phyloP scores from a whole-genome alignment of 2,113 vertebrate genomes.

The Sturnira hondurensis region DNA sequence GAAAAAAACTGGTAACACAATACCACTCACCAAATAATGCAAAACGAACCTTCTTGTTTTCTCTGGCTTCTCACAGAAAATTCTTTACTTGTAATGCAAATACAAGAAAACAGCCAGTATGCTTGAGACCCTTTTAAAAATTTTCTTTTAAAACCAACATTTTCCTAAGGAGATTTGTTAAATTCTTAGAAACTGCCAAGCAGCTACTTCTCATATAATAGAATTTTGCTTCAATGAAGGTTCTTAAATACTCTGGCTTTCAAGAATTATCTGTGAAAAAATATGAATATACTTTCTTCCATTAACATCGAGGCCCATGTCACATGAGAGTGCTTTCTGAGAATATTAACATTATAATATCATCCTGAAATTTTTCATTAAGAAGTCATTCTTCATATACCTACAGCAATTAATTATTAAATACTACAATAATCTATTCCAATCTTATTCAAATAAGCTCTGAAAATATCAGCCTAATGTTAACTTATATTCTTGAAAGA shows the following conservation, averaged over 20 bases:
- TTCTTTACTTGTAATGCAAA: constrained; percentile 54
- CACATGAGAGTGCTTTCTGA: constrained; percentile 53
- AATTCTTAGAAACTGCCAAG: constrained; percentile 50
- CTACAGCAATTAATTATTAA: constrained; percentile 72
- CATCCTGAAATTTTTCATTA: constrained; percentile 72
- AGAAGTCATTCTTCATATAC: constrained; percentile 71
- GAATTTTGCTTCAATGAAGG: constrained; percentile 48
- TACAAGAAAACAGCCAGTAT: constrained; percentile 35
- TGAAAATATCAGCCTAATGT: constrained; percentile 44
- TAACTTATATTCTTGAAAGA: constrained; percentile 34
- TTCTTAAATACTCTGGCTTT: constrained; percentile 61
- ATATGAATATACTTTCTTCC: constrained; percentile 44
- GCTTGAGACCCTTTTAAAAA: constrained; percentile 26
- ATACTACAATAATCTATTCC: constrained; percentile 65
- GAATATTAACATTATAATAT: constrained; percentile 67
- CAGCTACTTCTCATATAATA: constrained; percentile 57
- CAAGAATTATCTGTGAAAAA: constrained; percentile 47
- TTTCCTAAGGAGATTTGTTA: constrained; percentile 62
- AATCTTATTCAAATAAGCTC: constrained; percentile 66
- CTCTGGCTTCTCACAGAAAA: constrained; percentile 47
- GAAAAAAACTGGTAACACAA: not conserved
- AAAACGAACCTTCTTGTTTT: constrained; percentile 29
- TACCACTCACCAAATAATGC: not conserved
- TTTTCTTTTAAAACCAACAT: constrained; percentile 47
- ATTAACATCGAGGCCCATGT: constrained; percentile 41